phyloP scores from a whole-genome alignment of 2,888 invertebrate species.

The Nomada lathburiana region DNA sequence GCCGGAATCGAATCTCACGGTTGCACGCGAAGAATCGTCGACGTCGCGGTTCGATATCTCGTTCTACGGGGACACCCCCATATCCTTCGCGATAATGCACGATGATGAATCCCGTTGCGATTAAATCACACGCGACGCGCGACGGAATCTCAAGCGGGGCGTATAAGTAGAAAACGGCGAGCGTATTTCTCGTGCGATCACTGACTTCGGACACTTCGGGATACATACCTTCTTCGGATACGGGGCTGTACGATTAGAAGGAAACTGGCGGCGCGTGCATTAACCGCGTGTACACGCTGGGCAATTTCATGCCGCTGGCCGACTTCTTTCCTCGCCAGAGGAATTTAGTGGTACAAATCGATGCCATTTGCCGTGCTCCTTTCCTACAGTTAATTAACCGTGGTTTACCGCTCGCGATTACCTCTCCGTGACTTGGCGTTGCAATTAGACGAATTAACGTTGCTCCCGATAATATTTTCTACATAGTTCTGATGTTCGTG shows the following conservation, averaged over 20 bases:
- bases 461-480: slow-evolving; percentile 42
- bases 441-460: slow-evolving; percentile 55
- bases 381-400: slow-evolving; percentile 59
- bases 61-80: background rate
- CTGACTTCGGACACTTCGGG: slow-evolving; percentile 38
- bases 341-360: slow-evolving; percentile 59
- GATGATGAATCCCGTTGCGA: background rate
- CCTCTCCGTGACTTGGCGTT: slow-evolving; percentile 30
- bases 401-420: slow-evolving; percentile 53
- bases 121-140: slow-evolving; percentile 8
- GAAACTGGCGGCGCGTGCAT: background rate
- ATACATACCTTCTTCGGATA: slow-evolving; percentile 33
- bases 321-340: slow-evolving; percentile 43
- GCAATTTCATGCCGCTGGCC: slow-evolving; percentile 34
- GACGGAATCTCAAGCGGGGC: background rate
- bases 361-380: slow-evolving; percentile 52
- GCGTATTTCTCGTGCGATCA: slow-evolving; percentile 48
- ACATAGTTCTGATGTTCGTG: slow-evolving; percentile 30
- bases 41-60: background rate
- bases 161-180: slow-evolving; percentile 41
- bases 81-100: slow-evolving; percentile 1
- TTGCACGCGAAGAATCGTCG: background rate
- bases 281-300: background rate
- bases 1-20: background rate
- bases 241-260: background rate